Base-by-base conservation (phyloP, 2,888 invertebrate species). In the Eupelmus urozonus region DNA sequence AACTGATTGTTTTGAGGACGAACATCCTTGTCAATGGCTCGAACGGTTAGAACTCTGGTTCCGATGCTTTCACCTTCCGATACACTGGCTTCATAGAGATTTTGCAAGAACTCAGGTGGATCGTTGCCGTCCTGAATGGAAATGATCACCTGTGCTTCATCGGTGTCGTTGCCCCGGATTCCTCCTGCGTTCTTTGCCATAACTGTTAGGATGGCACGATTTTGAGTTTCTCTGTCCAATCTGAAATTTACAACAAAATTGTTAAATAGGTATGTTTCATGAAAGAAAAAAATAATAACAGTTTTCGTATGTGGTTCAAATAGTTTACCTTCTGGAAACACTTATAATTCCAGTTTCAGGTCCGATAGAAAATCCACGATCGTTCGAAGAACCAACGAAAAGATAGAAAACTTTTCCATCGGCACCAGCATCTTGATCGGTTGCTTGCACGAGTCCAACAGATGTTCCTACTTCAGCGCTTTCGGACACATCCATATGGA, bases 61-160 rank as follows among this genome's bases (percentile, higher is more conserved):
- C 97, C 97, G 11, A 94, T 90, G 0, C 90, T 85, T 0, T 94
- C 95, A 23, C 95, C 96, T 91, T 98, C 98, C 0, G 95, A 94
- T 25, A 98, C 92, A 79, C 92, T 93, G 0, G 95, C 93, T 85
- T 95, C 94, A 88, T 98, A 98, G 23, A 93, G 88, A 65, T 92
- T 92, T 85, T 95, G 93, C n/a, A 94, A 90, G 88, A 98, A 98
- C 88, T 96, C 96, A 0, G 98, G 98, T 0, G 98, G 97, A 91
- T 98, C 98, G 87, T 98, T 98, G 23, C 98, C 98, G 89, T 98
- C 98, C 90, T 97, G 96, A 81, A 98, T 96, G 0, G 96, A 95
- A 80, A 98, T 95, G 63, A 96, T 96, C 0, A 98, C 96, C 90
- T 97, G 96, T 2, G 98, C 98, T 90, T 97, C 97, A 87, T 97